Percentiles rank a stretch among this genome's conserved stretches.
Evolutionary conservation across 2,888 invertebrate genomes (phyloP).

Genomic region (Nemurella pictetii): DNA sequence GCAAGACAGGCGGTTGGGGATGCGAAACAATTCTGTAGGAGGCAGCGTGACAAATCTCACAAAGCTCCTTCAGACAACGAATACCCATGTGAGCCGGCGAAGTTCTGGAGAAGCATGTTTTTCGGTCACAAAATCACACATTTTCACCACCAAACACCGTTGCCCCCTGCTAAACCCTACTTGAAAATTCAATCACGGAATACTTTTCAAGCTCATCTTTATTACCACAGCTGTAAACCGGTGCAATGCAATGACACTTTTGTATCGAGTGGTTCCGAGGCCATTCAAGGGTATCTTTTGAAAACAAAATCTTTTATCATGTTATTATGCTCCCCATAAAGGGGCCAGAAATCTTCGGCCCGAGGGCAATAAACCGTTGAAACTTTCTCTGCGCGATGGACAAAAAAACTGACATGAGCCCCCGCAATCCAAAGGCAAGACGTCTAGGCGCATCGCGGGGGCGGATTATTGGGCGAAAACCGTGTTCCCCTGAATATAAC

Average conservation of each 20-base stretch:
- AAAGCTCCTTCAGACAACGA: background rate
- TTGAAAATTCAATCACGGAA: background rate
- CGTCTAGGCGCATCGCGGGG: background rate
- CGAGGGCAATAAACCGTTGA: background rate
- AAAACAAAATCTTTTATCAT: background rate
- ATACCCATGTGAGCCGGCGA: background rate
- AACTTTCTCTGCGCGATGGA: background rate
- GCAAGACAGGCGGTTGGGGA: no score
- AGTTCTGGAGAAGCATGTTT: background rate
- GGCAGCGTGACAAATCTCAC: background rate
- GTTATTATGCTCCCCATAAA: background rate
- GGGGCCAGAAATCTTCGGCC: background rate
- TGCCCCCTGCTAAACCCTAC: background rate
- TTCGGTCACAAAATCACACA: background rate
- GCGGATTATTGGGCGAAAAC: background rate
- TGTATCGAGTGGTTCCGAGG: background rate
- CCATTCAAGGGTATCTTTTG: background rate
- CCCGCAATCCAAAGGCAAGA: background rate
- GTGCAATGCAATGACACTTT: background rate
- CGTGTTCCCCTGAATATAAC: background rate
- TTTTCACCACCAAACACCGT: background rate
- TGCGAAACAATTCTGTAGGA: no score
- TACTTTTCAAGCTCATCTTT: background rate
- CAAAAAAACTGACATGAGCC: background rate
- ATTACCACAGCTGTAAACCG: background rate